phyloP scores from a whole-genome alignment of 2,888 invertebrate genomes.

The Hanleya hanleyi region DNA sequence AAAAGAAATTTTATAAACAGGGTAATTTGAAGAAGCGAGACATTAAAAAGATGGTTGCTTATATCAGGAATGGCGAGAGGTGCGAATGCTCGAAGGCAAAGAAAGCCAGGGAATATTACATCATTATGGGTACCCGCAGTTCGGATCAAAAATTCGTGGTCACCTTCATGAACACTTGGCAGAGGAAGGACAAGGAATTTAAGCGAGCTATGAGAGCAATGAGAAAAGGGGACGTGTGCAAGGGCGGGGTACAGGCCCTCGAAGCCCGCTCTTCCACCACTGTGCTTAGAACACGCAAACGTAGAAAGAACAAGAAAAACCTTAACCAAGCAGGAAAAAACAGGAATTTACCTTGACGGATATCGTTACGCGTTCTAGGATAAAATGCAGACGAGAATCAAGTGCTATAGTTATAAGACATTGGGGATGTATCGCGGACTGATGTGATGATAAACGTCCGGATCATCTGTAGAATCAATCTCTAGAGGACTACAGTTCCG shows the following conservation, averaged over 20 bases:
- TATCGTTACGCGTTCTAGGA: not conserved
- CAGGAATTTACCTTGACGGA: constrained; percentile 1
- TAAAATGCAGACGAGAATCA: no score
- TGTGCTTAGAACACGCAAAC: not conserved
- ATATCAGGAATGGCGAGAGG: constrained; percentile 34
- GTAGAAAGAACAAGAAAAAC: not conserved
- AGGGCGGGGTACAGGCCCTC: constrained; percentile 17
- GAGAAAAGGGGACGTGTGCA: constrained; percentile 44
- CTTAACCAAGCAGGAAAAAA: no score
- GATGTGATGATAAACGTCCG: no score
- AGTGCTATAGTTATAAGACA: no score
- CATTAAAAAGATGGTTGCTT: constrained; percentile 27
- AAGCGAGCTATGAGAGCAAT: constrained; percentile 43
- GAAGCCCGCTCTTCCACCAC: not conserved
- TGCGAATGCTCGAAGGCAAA: constrained; percentile 42
- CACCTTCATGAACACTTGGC: constrained; percentile 39
- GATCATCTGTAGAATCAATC: no score
- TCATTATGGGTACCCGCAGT: constrained; percentile 45
- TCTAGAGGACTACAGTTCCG: no score
- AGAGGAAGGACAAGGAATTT: constrained; percentile 37
- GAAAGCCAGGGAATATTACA: constrained; percentile 27
- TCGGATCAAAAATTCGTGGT: constrained; percentile 33
- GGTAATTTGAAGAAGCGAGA: constrained; percentile 31
- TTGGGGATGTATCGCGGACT: no score
- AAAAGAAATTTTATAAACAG: constrained; percentile 41